Base-by-base conservation (phyloP, 1,140 invertebrate species). In the Procambarus virginalis region DNA sequence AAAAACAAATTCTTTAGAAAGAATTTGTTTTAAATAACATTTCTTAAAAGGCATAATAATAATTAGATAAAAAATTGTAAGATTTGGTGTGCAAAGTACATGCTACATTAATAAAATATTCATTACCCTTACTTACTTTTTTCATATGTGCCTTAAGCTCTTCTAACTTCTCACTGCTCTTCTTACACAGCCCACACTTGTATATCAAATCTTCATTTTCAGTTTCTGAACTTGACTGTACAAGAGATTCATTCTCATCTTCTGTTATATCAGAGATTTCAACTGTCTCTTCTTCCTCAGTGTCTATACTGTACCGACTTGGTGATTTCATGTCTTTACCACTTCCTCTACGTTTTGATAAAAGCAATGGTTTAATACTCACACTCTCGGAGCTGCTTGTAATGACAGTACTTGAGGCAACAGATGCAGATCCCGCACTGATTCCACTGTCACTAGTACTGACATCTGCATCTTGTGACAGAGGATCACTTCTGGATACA, bases 121-220 rank as follows among this genome's bases (percentile, higher is more conserved):
- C 73, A 34, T 34, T 34, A 34, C 2, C 8, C 8, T 55, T 55
- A 75, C 80, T 84, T 89, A 89, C 88, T 79, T 89, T 89, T 14
- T n/a, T 89, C 22, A 89, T 64, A 45, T 89, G 88, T 2, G 73
- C 73, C 49, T 84, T 20, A 20, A 89, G 45, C 22, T 89, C 88
- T 4, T 84, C 70, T 51, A 89, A 51, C 34, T 79, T 89, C 14
- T 77, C 70, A 79, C 81, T 89, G 46, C 81, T 84, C 17, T 89
- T 89, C 75, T 89, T 89, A 48, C 88, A 89, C 6, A 84, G 75
- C 10, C 88, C 81, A 89, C 88, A 89, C 46, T 89, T 89, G 60
- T 84, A 89, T 12, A 89, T 68, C 45, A 84, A 45, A 58, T 84
- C 82, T 68, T 84, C 73, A 46, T 12, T 49, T 34, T 84, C 81